Evolutionary conservation across 1,140 invertebrate genomes (phyloP).

Genomic region (Psilanteris sp.): DNA sequence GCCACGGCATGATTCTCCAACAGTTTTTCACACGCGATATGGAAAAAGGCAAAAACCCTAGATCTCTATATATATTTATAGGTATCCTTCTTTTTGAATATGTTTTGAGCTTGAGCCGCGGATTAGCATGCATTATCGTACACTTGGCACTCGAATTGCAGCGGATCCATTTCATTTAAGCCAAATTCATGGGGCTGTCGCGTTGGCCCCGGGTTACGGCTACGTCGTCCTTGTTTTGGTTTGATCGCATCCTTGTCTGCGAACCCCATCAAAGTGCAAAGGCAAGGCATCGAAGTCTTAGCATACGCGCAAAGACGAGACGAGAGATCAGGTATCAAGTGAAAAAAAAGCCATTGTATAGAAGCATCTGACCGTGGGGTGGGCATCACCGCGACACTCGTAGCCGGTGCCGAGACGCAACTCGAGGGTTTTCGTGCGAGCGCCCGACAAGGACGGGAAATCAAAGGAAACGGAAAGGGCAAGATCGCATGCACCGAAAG

Average conservation of each 20-base stretch:
- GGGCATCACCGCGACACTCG: slow-evolving; percentile 64
- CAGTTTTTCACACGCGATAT: slow-evolving; percentile 23
- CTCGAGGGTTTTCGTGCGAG: slow-evolving; percentile 37
- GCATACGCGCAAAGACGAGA: slow-evolving; percentile 46
- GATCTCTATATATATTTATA: slow-evolving; percentile 47
- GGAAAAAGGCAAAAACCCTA: slow-evolving; percentile 3
- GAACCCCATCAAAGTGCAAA: slow-evolving; percentile 50
- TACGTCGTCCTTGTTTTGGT: slow-evolving; percentile 7
- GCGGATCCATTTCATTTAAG: slow-evolving; percentile 80
- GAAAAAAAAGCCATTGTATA: slow-evolving; percentile 74
- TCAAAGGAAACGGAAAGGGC: slow-evolving; percentile 64
- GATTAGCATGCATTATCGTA: slow-evolving; percentile 73
- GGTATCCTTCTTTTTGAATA: slow-evolving; percentile 51
- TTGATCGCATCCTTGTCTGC: slow-evolving; percentile 1
- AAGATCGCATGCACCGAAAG: slow-evolving; percentile 70
- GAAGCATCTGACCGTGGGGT: slow-evolving; percentile 78
- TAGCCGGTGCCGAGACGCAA: slow-evolving; percentile 52
- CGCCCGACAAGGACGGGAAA: slow-evolving; percentile 31
- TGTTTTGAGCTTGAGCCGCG: slow-evolving; percentile 50
- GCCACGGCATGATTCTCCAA: no score
- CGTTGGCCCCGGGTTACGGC: slow-evolving; percentile 51
- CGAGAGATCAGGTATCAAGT: slow-evolving; percentile 76
- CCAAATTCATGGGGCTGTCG: slow-evolving; percentile 79
- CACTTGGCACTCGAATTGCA: slow-evolving; percentile 62
- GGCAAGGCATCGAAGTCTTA: slow-evolving; percentile 31